Base-by-base conservation (phyloP, 2,113 vertebrate genomes). In the Haplochromis burtoni region DNA sequence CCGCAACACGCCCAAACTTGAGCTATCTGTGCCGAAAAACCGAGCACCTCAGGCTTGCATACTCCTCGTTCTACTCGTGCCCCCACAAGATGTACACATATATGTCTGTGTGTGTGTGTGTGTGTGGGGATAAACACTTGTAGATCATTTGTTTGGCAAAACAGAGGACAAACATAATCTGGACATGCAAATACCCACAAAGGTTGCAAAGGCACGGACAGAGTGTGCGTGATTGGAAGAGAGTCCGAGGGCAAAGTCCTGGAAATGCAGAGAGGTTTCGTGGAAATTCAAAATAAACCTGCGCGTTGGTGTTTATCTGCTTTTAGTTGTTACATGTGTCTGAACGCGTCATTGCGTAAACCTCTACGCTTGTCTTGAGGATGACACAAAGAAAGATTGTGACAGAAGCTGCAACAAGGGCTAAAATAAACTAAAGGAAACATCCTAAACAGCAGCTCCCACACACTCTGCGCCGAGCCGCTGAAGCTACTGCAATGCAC, bases 101-200 rank as follows among this genome's bases (percentile, higher is more conserved):
- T 82, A 26, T 19, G 59, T 80, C 47, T 68, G 76, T 24, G 33
- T 26, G 33, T 42, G n/a, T 55, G 82, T 26, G 21, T 63, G 59
- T 66, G 61, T 66, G 38, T 38, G 82, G 40, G 82, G 45, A 55
- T 80, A 87, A 91, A 87, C 88, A 87, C 93, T 91, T 83, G 81
- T 38, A 63, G 51, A 24, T 89, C 54, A 96, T 96, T 96, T 96
- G 95, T 88, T 93, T 94, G 79, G 83, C 94, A 96, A 96, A 96
- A 80, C 85, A 87, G 91, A 19, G 68, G 86, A 86, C 80, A 91
- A 91, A 88, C 91, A 93, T 14, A 87, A 94, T 94, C 82, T 88
- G 84, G 84, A 35, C 86, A 96, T 94, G 95, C 94, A 96, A 96
- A 96, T 93, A 24, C 33, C 35, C n/a, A 33, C 84, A 24, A 8